Evolutionary conservation across 2,113 vertebrate genomes (phyloP), one percentile per base, ranked within the genome.

Genomic region (Poeciliopsis retropinna): DNA sequence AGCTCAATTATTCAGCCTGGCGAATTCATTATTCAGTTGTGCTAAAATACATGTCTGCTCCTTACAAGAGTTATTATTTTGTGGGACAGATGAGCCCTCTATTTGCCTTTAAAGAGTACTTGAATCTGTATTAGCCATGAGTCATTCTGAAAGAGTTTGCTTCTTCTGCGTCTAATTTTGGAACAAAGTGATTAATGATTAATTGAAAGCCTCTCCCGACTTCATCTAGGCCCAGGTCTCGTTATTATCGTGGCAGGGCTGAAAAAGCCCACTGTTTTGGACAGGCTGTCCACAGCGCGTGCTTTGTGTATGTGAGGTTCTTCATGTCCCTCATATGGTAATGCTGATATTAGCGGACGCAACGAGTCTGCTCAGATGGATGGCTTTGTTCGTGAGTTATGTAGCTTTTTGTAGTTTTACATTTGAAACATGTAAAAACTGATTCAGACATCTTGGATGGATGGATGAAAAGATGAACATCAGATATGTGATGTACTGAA

Each of bases 1-100:
- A 63, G 61, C 75, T 82, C 32, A 82, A 67, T 87, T 80, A 82
- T 84, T 88, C 61, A 78, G 72, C 39, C 68, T 54, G 34, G 29
- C 31, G 44, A 69, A 83, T 85, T 71, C 70, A 79, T 79, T 73
- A 84, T 84, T 78, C 30, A 73, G 70, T 29, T 47, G 64, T 8
- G 30, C 69, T 76, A 64, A 79, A 79, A 83, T 63, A 63, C 54
- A 74, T 67, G 62, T 60, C 71, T 34, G 1, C 57, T 62, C 67
- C 72, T 65, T 68, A 15, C 5, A 76, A 57, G 71, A 78, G 77
- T 73, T 65, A 72, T 67, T 17, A 44, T 69, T 28, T 63, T 65
- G 63, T 63, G 28, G 31, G 29, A 27, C 1, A 5, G 60, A 72
- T 31, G n/a, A 74, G 63, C 57, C 64, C 39, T 22, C 34, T 27